phyloP scores from a whole-genome alignment of 2,888 invertebrate genomes.

The Philhelius pedissequus region DNA sequence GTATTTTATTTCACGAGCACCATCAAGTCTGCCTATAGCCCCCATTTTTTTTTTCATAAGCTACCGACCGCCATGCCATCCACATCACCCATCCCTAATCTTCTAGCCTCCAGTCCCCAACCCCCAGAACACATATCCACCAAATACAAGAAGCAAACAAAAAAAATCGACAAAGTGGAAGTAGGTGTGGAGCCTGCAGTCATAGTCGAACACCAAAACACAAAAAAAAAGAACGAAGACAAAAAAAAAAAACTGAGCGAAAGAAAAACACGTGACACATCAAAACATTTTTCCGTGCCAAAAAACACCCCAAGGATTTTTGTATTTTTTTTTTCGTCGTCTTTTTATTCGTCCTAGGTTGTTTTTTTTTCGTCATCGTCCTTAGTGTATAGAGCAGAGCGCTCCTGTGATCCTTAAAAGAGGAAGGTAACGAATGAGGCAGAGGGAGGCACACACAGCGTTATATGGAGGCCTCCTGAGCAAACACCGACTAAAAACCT shows the following conservation, averaged over 20 bases:
- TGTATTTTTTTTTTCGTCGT: constrained; percentile 17
- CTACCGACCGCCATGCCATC: background rate
- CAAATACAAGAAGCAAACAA: constrained; percentile 13
- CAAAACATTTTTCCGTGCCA: constrained; percentile 69
- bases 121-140: constrained; percentile 31
- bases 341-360: constrained; percentile 11
- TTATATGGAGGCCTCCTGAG: constrained; percentile 65
- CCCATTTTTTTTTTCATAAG: constrained; percentile 36
- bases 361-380: background rate
- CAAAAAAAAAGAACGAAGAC: constrained; percentile 45
- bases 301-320: constrained; percentile 69
- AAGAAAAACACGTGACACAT: constrained; percentile 69
- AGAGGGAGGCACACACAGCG: too few species aligned
- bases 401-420: constrained; percentile 64
- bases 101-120: background rate
- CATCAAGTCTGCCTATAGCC: constrained; percentile 45
- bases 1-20: constrained; percentile 46
- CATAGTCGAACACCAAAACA: constrained; percentile 67
- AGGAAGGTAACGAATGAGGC: constrained; percentile 64
- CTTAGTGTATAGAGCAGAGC: constrained; percentile 17
- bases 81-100: background rate
- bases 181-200: constrained; percentile 69
- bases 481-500: constrained; percentile 68
- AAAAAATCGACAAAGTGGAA: constrained; percentile 39
- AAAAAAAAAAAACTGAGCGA: constrained; percentile 40